Conservation (phyloP, 1,140 invertebrate genomes). For the Sycobia sp. region DNA sequence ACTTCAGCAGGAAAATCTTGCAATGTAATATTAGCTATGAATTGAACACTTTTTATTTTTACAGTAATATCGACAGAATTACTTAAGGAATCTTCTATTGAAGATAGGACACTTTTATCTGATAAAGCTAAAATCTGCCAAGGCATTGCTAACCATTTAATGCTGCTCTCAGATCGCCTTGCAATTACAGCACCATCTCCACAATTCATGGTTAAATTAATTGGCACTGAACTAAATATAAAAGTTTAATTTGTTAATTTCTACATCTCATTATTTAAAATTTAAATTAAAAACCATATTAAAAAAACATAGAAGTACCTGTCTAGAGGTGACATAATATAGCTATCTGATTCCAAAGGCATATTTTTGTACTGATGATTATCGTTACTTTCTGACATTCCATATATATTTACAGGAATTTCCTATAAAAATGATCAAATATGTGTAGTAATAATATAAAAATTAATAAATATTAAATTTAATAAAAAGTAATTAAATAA, state of each 20-base stretch:
- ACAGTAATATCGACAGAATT: slow-evolving; percentile 52
- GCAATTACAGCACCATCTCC: slow-evolving; percentile 38
- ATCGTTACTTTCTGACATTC: slow-evolving; percentile 1
- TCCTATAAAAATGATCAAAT: slow-evolving; percentile 12
- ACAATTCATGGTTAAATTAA: slow-evolving; percentile 41
- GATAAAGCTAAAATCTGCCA: slow-evolving; percentile 65
- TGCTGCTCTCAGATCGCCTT: slow-evolving; percentile 49
- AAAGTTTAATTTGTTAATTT: slow-evolving; percentile 5
- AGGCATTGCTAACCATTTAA: slow-evolving; percentile 63
- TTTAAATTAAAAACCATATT: slow-evolving; percentile 4
- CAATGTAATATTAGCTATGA: slow-evolving; percentile 70
- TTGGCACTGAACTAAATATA: slow-evolving; percentile 43
- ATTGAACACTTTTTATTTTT: slow-evolving; percentile 65
- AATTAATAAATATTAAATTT: slow-evolving; percentile 1
- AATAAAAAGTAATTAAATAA: slow-evolving; percentile 12
- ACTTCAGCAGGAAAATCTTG: slow-evolving; percentile 73
- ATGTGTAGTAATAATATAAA: neutral
- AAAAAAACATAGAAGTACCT: too few relatives aligned
- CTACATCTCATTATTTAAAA: slow-evolving; percentile 11
- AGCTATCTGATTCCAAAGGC: slow-evolving; percentile 9
- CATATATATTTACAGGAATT: neutral
- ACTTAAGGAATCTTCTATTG: slow-evolving; percentile 64
- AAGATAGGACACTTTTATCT: slow-evolving; percentile 62
- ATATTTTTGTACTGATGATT: slow-evolving; percentile 19
- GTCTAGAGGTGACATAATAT: slow-evolving; percentile 33